Base-by-base conservation (phyloP, 2,113 vertebrate genomes). In the Plectropomus leopardus region DNA sequence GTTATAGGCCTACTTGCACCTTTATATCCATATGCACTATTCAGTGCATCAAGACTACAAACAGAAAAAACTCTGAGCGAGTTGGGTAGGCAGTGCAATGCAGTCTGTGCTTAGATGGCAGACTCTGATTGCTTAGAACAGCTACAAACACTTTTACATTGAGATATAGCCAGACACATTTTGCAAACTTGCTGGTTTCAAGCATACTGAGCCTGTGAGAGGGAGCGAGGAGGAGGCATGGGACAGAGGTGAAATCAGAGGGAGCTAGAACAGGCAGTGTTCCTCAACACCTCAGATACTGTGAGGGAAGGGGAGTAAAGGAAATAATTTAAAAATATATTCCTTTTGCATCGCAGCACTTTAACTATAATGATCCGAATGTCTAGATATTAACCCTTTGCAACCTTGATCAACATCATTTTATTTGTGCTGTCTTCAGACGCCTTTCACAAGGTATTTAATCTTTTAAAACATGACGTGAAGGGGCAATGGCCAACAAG, bases 371-470 rank as follows among this genome's bases (percentile, higher is more conserved):
- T 24, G 36, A 80, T 50, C 40, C 7, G 19, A 57, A 74, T 60
- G 24, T 72, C 26, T 24, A 36, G 26, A 69, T 76, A 72, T 67
- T 57, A n/a, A n/a, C n/a, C n/a, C n/a, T n/a, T n/a, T n/a, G n/a
- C n/a, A n/a, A n/a, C n/a, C n/a, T n/a, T n/a, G n/a, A n/a, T n/a
- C n/a, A n/a, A n/a, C n/a, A n/a, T n/a, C n/a, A n/a, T n/a, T n/a
- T n/a, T n/a, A n/a, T n/a, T n/a, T n/a, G n/a, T n/a, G n/a, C n/a
- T n/a, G n/a, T n/a, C n/a, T n/a, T n/a, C n/a, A n/a, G n/a, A n/a
- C n/a, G n/a, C n/a, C n/a, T n/a, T n/a, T n/a, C n/a, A n/a, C n/a
- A n/a, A n/a, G n/a, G n/a, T n/a, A n/a, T n/a, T n/a, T n/a, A n/a
- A n/a, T n/a, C n/a, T n/a, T n/a, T n/a, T n/a, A n/a, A n/a, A n/a